Percentiles rank a stretch among this genome's conserved stretches.
phyloP scores from a whole-genome alignment of 1,140 invertebrate species.

The Ips typographus region DNA sequence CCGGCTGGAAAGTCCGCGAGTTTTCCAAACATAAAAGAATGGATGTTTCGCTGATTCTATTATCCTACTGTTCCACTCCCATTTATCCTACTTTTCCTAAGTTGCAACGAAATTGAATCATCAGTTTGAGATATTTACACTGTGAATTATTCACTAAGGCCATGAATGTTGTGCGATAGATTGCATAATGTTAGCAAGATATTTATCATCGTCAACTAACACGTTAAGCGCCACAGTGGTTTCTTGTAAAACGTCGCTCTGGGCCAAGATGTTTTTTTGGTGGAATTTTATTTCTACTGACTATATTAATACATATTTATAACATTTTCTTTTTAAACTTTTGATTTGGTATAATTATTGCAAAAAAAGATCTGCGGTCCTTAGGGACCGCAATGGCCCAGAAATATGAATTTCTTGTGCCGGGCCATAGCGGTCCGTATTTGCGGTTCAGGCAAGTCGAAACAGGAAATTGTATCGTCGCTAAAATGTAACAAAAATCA shows the following conservation, averaged over 20 bases:
- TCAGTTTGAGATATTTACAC: neutral
- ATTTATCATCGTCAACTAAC: neutral
- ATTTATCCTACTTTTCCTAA: conserved; percentile 5
- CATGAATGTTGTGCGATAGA: neutral
- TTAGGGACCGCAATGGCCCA: no score
- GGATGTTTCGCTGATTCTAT: conserved; percentile 6
- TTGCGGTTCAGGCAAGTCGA: no score
- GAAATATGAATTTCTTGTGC: no score
- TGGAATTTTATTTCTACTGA: neutral
- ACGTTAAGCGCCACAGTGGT: neutral
- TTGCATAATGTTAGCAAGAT: neutral
- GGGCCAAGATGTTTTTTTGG: no score
- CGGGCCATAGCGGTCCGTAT: no score
- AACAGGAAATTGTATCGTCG: no score
- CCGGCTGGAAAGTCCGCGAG: neutral
- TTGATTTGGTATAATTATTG: no score
- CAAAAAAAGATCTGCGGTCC: no score
- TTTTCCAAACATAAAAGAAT: conserved; percentile 9
- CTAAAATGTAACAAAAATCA: no score
- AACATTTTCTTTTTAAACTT: no score
- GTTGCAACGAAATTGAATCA: conserved; percentile 2
- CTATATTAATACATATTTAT: no score
- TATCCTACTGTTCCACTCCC: neutral
- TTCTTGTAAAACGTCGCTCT: no score
- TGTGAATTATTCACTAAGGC: neutral